These are phyloP conservation scores for Himalopsyche japonica DNA, from an alignment of 2,888 invertebrate species.

Conservation along the genomic window DNA sequence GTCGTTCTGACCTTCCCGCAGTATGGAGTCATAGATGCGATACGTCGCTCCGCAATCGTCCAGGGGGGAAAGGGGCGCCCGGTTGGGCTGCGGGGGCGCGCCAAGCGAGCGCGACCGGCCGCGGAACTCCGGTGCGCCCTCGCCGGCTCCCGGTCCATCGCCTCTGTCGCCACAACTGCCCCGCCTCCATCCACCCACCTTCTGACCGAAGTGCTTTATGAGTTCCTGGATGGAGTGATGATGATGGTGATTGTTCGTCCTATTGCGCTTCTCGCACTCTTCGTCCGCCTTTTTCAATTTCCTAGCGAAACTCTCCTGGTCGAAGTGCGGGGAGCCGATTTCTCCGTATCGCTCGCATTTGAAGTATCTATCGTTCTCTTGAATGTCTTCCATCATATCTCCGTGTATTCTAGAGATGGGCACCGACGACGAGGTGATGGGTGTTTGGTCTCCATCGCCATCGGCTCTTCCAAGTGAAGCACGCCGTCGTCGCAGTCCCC, in stretches of 20 bases:
- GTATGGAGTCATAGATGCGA: conserved; percentile 77
- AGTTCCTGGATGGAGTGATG: conserved; percentile 77
- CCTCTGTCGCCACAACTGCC: conserved; percentile 55
- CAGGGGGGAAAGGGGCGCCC: conserved; percentile 51
- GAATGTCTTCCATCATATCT: conserved; percentile 58
- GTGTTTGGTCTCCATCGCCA: not conserved
- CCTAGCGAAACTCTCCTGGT: conserved; percentile 55
- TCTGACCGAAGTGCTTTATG: conserved; percentile 75
- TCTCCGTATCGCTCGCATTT: conserved; percentile 59
- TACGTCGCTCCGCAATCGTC: conserved; percentile 82
- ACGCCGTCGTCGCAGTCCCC: not conserved
- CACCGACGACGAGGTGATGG: not conserved
- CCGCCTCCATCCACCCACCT: conserved; percentile 70
- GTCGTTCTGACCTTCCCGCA: conserved; percentile 66
- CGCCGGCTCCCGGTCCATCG: conserved; percentile 48
- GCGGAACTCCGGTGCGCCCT: conserved; percentile 66
- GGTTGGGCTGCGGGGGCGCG: conserved; percentile 57
- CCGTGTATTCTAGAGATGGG: conserved; percentile 45
- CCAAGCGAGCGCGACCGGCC: conserved; percentile 80
- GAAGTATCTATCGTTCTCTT: conserved; percentile 51
- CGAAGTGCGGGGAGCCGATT: conserved; percentile 50
- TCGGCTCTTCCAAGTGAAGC: not conserved
- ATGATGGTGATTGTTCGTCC: conserved; percentile 57
- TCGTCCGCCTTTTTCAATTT: conserved; percentile 47
- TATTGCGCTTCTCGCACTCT: conserved; percentile 44